Conservation (phyloP, 2,797 vertebrate species). For the Rhinogobio ventralis region DNA sequence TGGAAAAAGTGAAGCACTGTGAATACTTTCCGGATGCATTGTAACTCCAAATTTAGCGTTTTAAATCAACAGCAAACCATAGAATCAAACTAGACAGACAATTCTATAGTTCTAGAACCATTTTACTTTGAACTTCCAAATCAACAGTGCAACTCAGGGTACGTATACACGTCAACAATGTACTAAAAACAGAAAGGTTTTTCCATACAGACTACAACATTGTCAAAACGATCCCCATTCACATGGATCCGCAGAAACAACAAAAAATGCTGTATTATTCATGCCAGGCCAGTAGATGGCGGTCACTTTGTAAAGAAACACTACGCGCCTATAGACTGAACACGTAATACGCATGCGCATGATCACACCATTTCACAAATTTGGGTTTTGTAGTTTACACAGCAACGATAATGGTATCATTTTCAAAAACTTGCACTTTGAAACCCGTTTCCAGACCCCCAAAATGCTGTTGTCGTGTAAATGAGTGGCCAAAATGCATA, state of each 20-base stretch:
- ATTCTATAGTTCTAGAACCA: not conserved
- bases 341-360: too few species aligned
- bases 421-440: not conserved
- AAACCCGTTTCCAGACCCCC: not conserved
- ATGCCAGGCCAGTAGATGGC: not conserved
- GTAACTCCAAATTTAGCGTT: too few species aligned
- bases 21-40: too few species aligned
- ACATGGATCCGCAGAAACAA: not conserved
- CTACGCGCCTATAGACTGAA: not conserved
- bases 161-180: not conserved
- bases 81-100: not conserved
- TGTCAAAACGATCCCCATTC: not conserved
- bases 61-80: too few species aligned
- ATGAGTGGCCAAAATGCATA: not conserved
- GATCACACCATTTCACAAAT: too few species aligned
- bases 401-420: accelerated
- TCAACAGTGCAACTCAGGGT: not conserved
- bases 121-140: not conserved
- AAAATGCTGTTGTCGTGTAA: not conserved
- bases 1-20: too few species aligned
- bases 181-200: too few species aligned
- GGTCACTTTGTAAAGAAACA: not conserved
- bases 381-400: too few species aligned
- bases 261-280: not conserved
- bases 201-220: not conserved